phyloP scores from a whole-genome alignment of 1,140 invertebrate species.

The Drosophila prosaltans region DNA sequence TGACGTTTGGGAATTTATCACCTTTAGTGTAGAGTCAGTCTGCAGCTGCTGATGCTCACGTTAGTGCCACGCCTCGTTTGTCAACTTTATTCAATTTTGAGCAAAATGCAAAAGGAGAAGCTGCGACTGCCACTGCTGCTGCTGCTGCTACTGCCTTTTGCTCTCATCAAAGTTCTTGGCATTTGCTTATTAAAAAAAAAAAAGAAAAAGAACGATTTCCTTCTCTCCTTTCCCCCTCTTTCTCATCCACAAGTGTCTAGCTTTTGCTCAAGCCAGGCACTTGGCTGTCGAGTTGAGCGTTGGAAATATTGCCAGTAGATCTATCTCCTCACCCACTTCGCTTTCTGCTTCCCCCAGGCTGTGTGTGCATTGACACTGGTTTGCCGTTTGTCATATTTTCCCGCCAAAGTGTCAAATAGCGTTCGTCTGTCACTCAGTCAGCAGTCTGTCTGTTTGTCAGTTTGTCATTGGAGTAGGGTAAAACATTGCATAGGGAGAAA shows the following conservation, averaged over 20 bases:
- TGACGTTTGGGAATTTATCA: constrained; percentile 43
- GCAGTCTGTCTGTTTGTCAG: not conserved
- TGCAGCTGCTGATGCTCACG: not conserved
- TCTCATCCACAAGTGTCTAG: not conserved
- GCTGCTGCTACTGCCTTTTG: constrained; percentile 13
- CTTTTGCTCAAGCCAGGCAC: constrained; percentile 15
- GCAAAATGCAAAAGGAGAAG: constrained; percentile 18
- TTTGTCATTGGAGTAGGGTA: constrained; percentile 1
- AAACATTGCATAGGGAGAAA: not conserved
- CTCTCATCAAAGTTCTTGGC: constrained; percentile 49
- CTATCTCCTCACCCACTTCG: not conserved
- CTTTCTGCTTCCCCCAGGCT: no score
- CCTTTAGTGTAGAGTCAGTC: constrained; percentile 24
- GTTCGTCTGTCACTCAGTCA: constrained; percentile 20
- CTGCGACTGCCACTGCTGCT: not conserved
- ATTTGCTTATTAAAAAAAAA: constrained; percentile 16
- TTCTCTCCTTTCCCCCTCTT: not conserved
- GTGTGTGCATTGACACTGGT: not conserved
- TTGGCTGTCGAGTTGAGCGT: constrained; percentile 31
- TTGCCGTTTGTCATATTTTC: constrained; percentile 37
- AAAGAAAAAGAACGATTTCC: not conserved
- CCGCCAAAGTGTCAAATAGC: constrained; percentile 37
- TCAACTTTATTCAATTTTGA: constrained; percentile 46
- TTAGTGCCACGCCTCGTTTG: constrained; percentile 23
- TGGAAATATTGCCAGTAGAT: constrained; percentile 36